Evolutionary conservation across 2,888 invertebrate species (phyloP).

Genomic region (Rotaria macrura): DNA sequence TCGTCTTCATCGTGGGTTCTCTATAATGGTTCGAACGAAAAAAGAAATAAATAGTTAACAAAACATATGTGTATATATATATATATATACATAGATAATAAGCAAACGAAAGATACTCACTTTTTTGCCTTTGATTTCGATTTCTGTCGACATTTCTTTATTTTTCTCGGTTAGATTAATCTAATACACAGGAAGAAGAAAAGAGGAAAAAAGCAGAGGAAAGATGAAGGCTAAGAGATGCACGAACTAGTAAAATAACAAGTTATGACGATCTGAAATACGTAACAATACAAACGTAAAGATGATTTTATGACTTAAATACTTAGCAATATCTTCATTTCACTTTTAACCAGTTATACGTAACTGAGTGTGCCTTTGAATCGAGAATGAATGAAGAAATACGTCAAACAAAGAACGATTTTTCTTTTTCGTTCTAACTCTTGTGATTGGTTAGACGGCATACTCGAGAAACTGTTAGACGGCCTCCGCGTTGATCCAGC

Average conservation of each 20-base stretch:
- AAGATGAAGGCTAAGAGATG: not conserved
- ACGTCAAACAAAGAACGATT: slow-evolving; percentile 6
- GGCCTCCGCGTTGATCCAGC: not conserved
- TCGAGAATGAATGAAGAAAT: slow-evolving; percentile 1
- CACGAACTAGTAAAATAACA: not conserved
- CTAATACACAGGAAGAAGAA: not conserved
- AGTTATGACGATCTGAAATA: not conserved
- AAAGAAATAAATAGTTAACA: too few relatives aligned
- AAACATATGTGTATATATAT: too few relatives aligned
- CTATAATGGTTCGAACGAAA: too few relatives aligned
- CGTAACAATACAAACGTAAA: too few relatives aligned
- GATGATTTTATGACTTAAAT: not conserved
- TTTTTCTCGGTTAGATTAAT: not conserved
- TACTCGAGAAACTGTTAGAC: not conserved
- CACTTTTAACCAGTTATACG: not conserved
- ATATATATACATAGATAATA: too few relatives aligned
- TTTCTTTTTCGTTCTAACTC: not conserved
- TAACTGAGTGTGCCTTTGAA: not conserved
- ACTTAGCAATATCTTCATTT: not conserved
- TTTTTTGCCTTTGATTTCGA: not conserved
- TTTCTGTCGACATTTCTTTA: not conserved
- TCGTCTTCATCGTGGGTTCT: slow-evolving; percentile 10
- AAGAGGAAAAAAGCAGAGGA: not conserved
- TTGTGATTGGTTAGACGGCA: not conserved
- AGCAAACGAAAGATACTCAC: not conserved